phyloP scores from a whole-genome alignment of 2,888 invertebrate genomes.

The Belgica antarctica region DNA sequence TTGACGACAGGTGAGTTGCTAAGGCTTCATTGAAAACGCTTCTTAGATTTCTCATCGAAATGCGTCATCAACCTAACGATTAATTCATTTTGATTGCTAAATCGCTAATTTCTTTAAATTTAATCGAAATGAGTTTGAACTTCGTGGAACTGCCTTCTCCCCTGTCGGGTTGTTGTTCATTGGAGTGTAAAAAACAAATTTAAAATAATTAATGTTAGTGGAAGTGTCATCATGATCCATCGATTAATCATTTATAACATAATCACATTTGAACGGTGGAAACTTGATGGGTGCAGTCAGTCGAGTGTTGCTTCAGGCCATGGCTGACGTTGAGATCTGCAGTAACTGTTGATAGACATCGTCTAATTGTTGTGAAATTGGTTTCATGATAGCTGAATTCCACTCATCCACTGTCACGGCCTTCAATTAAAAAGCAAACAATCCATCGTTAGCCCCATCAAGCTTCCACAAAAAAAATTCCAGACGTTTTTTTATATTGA shows the following conservation, averaged over 20 bases:
- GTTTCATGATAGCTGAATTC: no score
- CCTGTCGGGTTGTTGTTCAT: neutral
- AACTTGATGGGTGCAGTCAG: neutral
- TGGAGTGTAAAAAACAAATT: neutral
- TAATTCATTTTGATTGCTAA: slow-evolving; percentile 6
- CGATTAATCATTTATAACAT: neutral
- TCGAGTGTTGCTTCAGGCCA: neutral
- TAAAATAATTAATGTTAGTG: neutral
- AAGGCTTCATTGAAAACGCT: neutral
- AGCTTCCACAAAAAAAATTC: neutral
- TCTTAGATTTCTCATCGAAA: neutral
- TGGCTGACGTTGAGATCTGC: no score
- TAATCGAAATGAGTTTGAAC: neutral
- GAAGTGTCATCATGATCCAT: slow-evolving; percentile 8
- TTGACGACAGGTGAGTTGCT: slow-evolving; percentile 79
- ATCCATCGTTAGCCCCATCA: no score
- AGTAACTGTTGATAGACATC: no score
- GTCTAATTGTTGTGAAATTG: no score
- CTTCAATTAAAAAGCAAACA: no score
- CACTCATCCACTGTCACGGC: no score
- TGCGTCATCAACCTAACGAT: neutral
- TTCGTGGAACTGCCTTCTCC: neutral
- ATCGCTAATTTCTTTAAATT: neutral
- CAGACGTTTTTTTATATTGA: neutral
- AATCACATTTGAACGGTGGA: neutral